A percentile compares a stretch with the other conserved stretches of the same genome.
phyloP scores from a whole-genome alignment of 2,113 vertebrate genomes.

The Podarcis cretensis region DNA sequence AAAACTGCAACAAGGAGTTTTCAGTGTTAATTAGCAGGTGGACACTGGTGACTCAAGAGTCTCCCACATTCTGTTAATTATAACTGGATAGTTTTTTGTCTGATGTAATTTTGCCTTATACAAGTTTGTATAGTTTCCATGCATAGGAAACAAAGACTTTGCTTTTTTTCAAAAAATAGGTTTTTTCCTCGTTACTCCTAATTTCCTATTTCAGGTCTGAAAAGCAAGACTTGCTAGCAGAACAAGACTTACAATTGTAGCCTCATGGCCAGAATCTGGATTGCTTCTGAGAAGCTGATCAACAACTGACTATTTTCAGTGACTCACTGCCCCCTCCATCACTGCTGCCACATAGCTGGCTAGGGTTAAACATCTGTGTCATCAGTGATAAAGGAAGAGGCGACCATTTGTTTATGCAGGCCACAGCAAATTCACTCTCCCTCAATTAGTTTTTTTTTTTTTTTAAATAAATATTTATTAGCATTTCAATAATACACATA shows the following conservation, averaged over 20 bases:
- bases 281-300: neutral
- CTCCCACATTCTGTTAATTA: constrained; percentile 7
- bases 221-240: neutral
- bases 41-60: constrained; percentile 40
- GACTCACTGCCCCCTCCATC: neutral
- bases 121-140: constrained; percentile 3
- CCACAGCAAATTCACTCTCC: neutral
- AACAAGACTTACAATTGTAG: neutral
- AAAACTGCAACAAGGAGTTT: constrained; percentile 27
- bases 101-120: constrained; percentile 49
- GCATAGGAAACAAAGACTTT: neutral
- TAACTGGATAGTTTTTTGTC: constrained; percentile 40
- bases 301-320: neutral
- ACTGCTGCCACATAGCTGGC: neutral
- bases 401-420: neutral
- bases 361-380: neutral
- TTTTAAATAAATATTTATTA: no score
- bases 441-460: no score
- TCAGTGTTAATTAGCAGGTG: constrained; percentile 47
- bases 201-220: neutral
- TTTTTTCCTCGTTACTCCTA: no score
- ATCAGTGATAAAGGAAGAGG: neutral
- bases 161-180: no score
- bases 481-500: no score
- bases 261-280: neutral